Conservation (phyloP, 2,888 invertebrate species). For the Patella depressa region DNA sequence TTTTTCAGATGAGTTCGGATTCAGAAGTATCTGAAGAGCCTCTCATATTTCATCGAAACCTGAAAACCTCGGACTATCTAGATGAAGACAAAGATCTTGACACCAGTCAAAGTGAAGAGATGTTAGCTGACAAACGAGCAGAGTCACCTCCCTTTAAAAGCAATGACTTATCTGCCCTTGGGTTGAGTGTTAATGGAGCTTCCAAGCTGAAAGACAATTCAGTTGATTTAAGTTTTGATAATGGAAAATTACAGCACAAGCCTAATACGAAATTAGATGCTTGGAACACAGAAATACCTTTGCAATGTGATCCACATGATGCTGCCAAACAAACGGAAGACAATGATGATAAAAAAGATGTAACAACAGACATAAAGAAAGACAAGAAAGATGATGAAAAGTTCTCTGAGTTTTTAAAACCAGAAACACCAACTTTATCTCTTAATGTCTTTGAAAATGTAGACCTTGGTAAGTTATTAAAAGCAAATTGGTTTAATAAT, state of each 20-base stretch:
- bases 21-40: slow-evolving; percentile 53
- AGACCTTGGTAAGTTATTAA: slow-evolving; percentile 49
- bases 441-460: slow-evolving; percentile 48
- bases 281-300: neutral
- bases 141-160: slow-evolving; percentile 1
- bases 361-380: slow-evolving; percentile 13
- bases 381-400: slow-evolving; percentile 25
- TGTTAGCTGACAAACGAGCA: slow-evolving; percentile 28
- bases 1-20: slow-evolving; percentile 54
- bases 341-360: slow-evolving; percentile 16
- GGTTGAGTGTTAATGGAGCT: slow-evolving; percentile 23
- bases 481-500: too few species aligned
- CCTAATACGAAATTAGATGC: neutral
- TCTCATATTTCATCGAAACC: slow-evolving; percentile 57
- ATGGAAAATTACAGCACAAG: neutral
- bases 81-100: slow-evolving; percentile 64
- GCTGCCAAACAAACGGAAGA: neutral
- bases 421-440: slow-evolving; percentile 43
- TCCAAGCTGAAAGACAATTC: slow-evolving; percentile 5
- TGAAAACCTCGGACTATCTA: slow-evolving; percentile 41
- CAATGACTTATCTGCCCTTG: slow-evolving; percentile 7
- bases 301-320: too few species aligned
- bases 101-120: slow-evolving; percentile 53
- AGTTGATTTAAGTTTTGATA: neutral
- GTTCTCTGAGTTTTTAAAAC: slow-evolving; percentile 20